Base-by-base conservation (phyloP, 2,888 invertebrate species). In the Drosophila fungiperda region DNA sequence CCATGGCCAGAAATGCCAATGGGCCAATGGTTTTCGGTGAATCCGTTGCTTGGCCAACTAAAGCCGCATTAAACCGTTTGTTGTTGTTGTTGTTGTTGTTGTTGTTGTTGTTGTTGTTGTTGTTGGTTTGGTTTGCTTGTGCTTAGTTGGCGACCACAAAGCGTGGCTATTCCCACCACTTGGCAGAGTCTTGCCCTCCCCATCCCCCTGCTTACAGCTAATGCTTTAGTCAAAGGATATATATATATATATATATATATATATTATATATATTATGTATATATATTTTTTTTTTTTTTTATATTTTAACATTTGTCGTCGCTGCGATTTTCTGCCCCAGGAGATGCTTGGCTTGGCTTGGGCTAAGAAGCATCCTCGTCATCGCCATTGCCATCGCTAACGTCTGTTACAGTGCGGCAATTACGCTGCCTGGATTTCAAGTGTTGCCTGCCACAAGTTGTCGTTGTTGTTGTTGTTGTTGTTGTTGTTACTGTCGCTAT, bases 31-130 rank as follows among this genome's bases (percentile, higher is more conserved):
- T 26, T 26, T 38, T 53, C 59, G 71, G 52, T 54, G 45, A 29
- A 42, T 35, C 59, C 80, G 73, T 80, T 80, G 78, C 81, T 64
- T 33, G 53, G 67, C 35, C 68, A 73, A 78, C 81, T 90, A 82
- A 87, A 80, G 78, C 87, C 76, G 80, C 78, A 78, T 86, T 90
- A 83, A 90, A 68, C 87, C 90, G 80, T 89, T 80, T 87, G 63
- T 65, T 69, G 73, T 76, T 23, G 33, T 23, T 53, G 33, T 23
- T 23, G 23, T 23, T 23, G 23, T 23, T 23, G 35, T 35, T 53
- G 23, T 54, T 36, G n/a, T 20, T 38, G 1, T 54, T 38, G 12
- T 12, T 87, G 63, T 65, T 69, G 73, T 76, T 23, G 35, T 23
- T 53, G 35, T 55, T 17, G 35, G 20, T 71, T 65, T 62, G 83